Evolutionary conservation across 2,888 invertebrate genomes (phyloP), one percentile per base, ranked within the genome.

Genomic region (Hylaea fasciaria): DNA sequence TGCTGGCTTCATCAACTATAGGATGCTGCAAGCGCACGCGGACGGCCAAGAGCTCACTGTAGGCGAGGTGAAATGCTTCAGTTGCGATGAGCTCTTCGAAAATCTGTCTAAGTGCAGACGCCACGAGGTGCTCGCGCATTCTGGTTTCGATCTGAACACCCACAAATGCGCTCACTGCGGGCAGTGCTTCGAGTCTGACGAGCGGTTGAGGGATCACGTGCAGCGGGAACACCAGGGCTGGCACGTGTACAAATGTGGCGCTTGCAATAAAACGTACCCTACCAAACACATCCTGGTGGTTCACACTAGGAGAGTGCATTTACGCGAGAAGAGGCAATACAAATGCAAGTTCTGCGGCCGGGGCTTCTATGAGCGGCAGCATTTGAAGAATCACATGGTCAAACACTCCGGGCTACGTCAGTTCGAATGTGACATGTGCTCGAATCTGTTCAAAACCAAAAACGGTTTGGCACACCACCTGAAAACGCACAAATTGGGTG

Each of bases 261-360:
- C 83, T 28, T 89, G 89, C 43, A 82, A 85, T 0, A 73, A 79
- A 1, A 78, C 78, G 0, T 89, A 86, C 44, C 70, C 73, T 9
- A 80, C 80, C 11, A 82, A 83, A 46, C 71, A 79, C n/a, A 66
- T 75, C 0, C 54, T 88, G 1, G 66, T 80, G 0, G 67, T 70
- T 0, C 89, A 89, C 43, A 82, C 76, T 2, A 86, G 81, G 63
- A 84, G 81, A 58, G 83, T 89, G 10, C 93, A 93, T 57, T 74
- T 93, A 3, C 69, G 84, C 75, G 87, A 88, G 57, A 72, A 81
- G 22, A 78, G 82, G 28, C 40, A 50, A 12, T 90, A 87, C 39
- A 83, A 81, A 16, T 93, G 93, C 47, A 72, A 74, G 0, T 81
- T 91, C 10, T 93, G 93, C 41, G 87, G 87, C 0, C 89, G 86